Percentiles rank a stretch among this genome's conserved stretches.
Conservation (phyloP, 2,888 invertebrate species). For the Diloba caeruleocephala region DNA sequence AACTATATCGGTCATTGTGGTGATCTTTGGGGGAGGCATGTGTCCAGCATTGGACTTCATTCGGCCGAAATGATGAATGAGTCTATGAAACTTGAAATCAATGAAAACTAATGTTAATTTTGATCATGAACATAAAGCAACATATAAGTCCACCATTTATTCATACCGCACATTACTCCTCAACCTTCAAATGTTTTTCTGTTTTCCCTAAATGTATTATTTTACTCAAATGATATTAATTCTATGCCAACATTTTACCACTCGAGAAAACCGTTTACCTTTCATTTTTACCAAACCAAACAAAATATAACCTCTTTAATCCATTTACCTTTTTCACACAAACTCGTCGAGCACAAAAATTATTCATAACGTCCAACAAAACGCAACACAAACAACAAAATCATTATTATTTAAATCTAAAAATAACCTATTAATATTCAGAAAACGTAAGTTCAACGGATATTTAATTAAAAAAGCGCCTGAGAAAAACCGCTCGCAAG, state of each 20-base stretch:
- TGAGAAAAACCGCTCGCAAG: conserved; percentile 29
- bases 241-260: neutral
- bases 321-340: conserved; percentile 33
- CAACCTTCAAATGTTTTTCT: no score
- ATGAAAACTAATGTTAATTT: no score
- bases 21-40: no score
- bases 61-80: no score
- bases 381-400: conserved; percentile 50
- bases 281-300: neutral
- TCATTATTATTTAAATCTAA: conserved; percentile 63
- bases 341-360: conserved; percentile 41
- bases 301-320: conserved; percentile 7
- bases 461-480: conserved; percentile 62
- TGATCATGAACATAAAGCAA: no score
- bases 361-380: conserved; percentile 47
- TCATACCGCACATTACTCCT: no score
- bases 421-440: conserved; percentile 60
- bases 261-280: neutral
- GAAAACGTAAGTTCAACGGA: conserved; percentile 46
- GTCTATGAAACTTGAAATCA: no score
- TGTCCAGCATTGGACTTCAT: no score
- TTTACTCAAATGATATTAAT: neutral
- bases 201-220: neutral
- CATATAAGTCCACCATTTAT: no score
- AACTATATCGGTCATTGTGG: no score